Evolutionary conservation across 2,888 invertebrate genomes (phyloP), one percentile per base, ranked within the genome.

Genomic region (Drosophila conformis): DNA sequence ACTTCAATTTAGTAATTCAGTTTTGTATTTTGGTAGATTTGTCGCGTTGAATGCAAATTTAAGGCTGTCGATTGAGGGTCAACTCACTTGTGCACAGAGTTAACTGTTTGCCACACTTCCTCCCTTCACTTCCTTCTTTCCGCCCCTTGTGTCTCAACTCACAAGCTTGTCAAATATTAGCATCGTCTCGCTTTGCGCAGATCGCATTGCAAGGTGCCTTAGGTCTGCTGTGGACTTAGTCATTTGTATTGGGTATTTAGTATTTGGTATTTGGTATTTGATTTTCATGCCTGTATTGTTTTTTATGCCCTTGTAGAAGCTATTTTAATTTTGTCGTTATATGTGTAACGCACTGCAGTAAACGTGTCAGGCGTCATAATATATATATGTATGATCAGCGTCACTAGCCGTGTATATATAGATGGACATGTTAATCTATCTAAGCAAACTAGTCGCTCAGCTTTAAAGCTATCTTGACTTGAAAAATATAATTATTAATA

Each of bases 91-190:
- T 42, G 29, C 31, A 42, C 27, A 15, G 21, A 48, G n/a, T 35
- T 51, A 36, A 29, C 2, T 25, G 31, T 21, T 27, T 27, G 36
- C 21, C 40, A 38, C 36, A 35, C 48, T 46, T 15, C 25, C 46
- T 4, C 29, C 18, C 10, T 15, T 33, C 4, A 18, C 27, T 21
- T n/a, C 25, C 4, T 21, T 5, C 27, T 15, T 15, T 3, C 31
- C 27, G 3, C 27, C 4, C 57, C 49, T 7, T 51, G 1, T 48
- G 46, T 11, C 46, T 25, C 48, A 25, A 49, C 27, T 54, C 36
- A 57, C 38, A 58, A 56, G 62, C 51, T 69, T 67, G 62, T 63
- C 67, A 80, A 89, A 87, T 83, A 89, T 77, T 79, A 69, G 63
- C 70, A 36, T 2, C 60, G 58, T 56, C 46, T 42, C 63, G 52